These are phyloP conservation scores for Lontra canadensis DNA, from an alignment of 2,113 vertebrate genomes.

Conservation along the genomic window DNA sequence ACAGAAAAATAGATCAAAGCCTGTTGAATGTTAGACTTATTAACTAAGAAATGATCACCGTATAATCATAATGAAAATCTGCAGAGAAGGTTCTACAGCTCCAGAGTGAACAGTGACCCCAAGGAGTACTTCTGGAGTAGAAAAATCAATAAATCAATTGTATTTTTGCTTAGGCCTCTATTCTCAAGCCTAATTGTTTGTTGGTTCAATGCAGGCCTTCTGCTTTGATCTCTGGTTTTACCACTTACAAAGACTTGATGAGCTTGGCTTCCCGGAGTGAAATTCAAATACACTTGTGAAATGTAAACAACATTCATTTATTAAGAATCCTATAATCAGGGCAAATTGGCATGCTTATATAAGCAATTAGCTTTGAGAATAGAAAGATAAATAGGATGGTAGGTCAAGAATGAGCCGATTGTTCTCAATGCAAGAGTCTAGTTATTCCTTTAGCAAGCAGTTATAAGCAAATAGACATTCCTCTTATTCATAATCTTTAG, in stretches of 20 bases:
- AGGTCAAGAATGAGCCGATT: slow-evolving; percentile 72
- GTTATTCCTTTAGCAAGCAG: slow-evolving; percentile 62
- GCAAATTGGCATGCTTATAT: slow-evolving; percentile 77
- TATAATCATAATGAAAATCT: background rate
- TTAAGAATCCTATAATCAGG: slow-evolving; percentile 79
- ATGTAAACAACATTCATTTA: slow-evolving; percentile 78
- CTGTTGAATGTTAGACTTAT: background rate
- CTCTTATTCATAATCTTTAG: slow-evolving; percentile 48
- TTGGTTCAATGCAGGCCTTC: slow-evolving; percentile 66
- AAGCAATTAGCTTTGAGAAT: slow-evolving; percentile 75
- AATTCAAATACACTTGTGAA: slow-evolving; percentile 78
- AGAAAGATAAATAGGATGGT: slow-evolving; percentile 73
- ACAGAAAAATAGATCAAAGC: background rate
- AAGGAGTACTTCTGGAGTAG: slow-evolving; percentile 13
- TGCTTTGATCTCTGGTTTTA: slow-evolving; percentile 78
- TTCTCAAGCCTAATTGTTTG: slow-evolving; percentile 70
- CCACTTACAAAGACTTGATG: slow-evolving; percentile 73
- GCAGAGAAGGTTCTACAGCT: slow-evolving; percentile 11
- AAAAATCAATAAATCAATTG: slow-evolving; percentile 35
- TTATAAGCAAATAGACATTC: slow-evolving; percentile 59
- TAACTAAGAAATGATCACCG: slow-evolving; percentile 14
- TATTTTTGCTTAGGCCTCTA: slow-evolving; percentile 43
- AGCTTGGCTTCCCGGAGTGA: slow-evolving; percentile 76
- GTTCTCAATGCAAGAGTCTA: slow-evolving; percentile 55
- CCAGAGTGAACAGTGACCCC: slow-evolving; percentile 1